Base-by-base conservation (phyloP, 2,888 invertebrate species). In the Drosophila kuntzei region DNA sequence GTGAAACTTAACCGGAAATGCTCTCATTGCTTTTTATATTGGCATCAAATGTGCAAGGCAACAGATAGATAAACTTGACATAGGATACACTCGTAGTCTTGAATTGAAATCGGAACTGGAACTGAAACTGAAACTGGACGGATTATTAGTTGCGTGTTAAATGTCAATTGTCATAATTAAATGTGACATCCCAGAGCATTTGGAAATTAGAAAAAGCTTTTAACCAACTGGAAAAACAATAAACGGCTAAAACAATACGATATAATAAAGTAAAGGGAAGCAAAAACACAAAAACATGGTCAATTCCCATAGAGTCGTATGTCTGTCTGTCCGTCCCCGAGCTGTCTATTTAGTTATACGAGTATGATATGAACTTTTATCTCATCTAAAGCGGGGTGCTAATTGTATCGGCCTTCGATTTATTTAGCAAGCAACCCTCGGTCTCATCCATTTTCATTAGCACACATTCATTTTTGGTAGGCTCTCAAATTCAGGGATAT, bases 131-230 rank as follows among this genome's bases (percentile, higher is more conserved):
- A 14, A 27, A 54, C 43, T 22, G 53, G 53, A 27, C 59, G 50
- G 76, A 79, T 73, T 87, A 81, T 81, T 71, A 79, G 79, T 76
- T 66, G 82, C 81, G 82, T 84, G 82, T 68, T 84, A 79, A 81
- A 66, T 73, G 73, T 68, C 85, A 76, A 79, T 83, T 84, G 79
- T 84, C 82, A 85, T 79, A 87, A 76, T 76, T 85, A 76, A 71
- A 79, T 79, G 79, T 68, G 87, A 79, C 82, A 84, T 71, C 64
- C 59, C 18, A 58, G 57, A 39, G 20, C 60, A 54, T 76, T 79
- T 67, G 67, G 57, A 76, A 83, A 83, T 87, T 87, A 87, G 73
- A 71, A 83, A 83, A 87, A 81, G 85, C 82, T 84, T 87, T 83
- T 83, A 87, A 76, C 64, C 29, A 18, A 50, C 43, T 50, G 18